Evolutionary conservation across 2,888 invertebrate genomes (phyloP).

Genomic region (Epinotia ramella): DNA sequence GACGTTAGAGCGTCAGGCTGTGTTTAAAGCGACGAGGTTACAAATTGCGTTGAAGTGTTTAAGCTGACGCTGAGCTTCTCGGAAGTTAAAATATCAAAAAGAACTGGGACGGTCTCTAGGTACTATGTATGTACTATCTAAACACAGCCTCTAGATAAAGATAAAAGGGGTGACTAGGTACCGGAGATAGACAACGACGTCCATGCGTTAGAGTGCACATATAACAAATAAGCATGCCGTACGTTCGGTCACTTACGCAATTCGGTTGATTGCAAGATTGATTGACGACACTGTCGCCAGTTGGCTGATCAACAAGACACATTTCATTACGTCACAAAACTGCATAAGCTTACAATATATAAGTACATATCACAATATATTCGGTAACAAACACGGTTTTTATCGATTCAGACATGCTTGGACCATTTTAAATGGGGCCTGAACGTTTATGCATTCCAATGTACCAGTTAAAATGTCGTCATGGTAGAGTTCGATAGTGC

Average conservation of each 20-base stretch:
- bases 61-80: conserved; percentile 27
- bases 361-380: conserved; percentile 25
- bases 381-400: conserved; percentile 14
- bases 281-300: conserved; percentile 96
- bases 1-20: conserved; percentile 48
- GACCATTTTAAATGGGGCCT: conserved; percentile 17
- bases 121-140: conserved; percentile 45
- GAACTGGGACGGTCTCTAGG: conserved; percentile 12
- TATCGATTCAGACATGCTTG: conserved; percentile 19
- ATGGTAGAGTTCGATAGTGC: conserved; percentile 25
- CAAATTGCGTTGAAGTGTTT: conserved; percentile 35
- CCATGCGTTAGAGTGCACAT: conserved; percentile 75
- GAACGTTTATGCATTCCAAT: not conserved
- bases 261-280: conserved; percentile 96
- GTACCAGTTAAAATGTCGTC: conserved; percentile 21
- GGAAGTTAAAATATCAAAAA: conserved; percentile 11
- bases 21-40: conserved; percentile 48
- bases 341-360: conserved; percentile 65
- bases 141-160: conserved; percentile 54
- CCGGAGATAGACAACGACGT: conserved; percentile 60
- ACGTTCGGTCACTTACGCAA: conserved; percentile 91
- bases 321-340: conserved; percentile 81
- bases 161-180: conserved; percentile 51
- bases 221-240: conserved; percentile 73
- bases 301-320: conserved; percentile 90